A percentile compares a stretch with the other conserved stretches of the same genome.
Evolutionary conservation across 2,797 vertebrate genomes (phyloP).

Genomic region (Protonibea diacanthus): DNA sequence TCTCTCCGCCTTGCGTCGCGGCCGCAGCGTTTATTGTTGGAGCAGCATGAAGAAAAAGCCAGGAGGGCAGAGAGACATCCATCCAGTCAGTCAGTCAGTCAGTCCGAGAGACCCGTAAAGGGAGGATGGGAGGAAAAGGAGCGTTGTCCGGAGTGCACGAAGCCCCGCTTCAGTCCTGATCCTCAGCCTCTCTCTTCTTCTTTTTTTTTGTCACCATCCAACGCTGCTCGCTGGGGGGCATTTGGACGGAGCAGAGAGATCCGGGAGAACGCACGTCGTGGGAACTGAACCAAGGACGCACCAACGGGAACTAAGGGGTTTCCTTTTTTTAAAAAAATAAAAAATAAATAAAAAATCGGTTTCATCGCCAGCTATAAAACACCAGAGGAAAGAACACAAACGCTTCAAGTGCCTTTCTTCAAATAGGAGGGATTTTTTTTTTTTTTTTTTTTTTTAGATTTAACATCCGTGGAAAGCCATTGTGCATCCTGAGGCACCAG

Average conservation of each 20-base stretch:
- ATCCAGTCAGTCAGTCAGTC: slow-evolving; percentile 69
- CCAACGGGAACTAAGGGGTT: slow-evolving; percentile 71
- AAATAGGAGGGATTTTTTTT: slow-evolving; percentile 39
- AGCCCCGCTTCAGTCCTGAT: slow-evolving; percentile 53
- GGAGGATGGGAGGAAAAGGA: slow-evolving; percentile 57
- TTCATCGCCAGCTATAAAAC: slow-evolving; percentile 39
- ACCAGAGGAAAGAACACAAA: slow-evolving; percentile 35
- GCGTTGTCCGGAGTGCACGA: slow-evolving; percentile 70
- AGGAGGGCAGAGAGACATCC: slow-evolving; percentile 83
- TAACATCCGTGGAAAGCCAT: slow-evolving; percentile 68
- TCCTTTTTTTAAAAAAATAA: slow-evolving; percentile 31
- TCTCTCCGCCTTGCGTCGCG: slow-evolving; percentile 85
- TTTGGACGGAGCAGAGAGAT: slow-evolving; percentile 61
- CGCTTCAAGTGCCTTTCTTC: slow-evolving; percentile 43
- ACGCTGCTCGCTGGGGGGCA: slow-evolving; percentile 68
- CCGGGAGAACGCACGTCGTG: slow-evolving; percentile 72
- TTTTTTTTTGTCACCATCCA: slow-evolving; percentile 61
- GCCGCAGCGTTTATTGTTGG: slow-evolving; percentile 93
- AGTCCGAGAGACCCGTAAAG: slow-evolving; percentile 75
- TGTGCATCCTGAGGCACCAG: slow-evolving; percentile 66
- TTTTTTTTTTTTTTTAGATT: slow-evolving; percentile 5
- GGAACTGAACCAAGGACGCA: slow-evolving; percentile 80
- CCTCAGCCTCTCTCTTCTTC: slow-evolving; percentile 42
- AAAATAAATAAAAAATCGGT: slow-evolving; percentile 7
- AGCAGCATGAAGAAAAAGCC: slow-evolving; percentile 89